phyloP scores from a whole-genome alignment of 2,888 invertebrate species.

The Tetragonula carbonaria region DNA sequence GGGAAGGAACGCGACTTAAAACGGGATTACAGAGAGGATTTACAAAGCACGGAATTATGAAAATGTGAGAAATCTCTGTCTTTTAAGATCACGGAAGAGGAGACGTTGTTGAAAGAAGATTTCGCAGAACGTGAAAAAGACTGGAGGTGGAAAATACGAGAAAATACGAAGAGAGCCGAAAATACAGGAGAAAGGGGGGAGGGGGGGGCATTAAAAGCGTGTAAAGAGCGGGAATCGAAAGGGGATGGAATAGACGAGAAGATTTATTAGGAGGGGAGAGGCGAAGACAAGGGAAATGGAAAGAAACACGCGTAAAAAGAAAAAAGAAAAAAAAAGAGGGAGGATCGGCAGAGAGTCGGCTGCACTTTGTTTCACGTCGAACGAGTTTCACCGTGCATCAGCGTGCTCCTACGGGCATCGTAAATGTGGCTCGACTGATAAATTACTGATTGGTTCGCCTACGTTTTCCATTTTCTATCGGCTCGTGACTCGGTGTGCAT shows the following conservation, averaged over 20 bases:
- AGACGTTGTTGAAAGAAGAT: neutral
- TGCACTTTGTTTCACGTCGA: slow-evolving; percentile 25
- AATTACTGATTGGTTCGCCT: slow-evolving; percentile 45
- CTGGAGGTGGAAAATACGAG: too few species aligned
- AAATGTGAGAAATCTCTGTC: neutral
- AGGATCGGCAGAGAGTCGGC: neutral
- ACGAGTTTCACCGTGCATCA: slow-evolving; percentile 35
- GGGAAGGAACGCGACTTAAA: neutral
- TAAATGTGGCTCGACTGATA: slow-evolving; percentile 54
- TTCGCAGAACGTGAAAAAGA: neutral
- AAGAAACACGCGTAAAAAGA: neutral
- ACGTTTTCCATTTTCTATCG: slow-evolving; percentile 26
- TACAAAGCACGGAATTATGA: neutral
- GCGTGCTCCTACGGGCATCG: slow-evolving; percentile 42
- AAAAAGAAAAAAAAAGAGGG: neutral
- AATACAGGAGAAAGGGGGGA: too few species aligned
- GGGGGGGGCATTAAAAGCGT: neutral
- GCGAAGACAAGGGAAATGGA: neutral
- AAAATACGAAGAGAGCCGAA: neutral
- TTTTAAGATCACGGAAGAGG: too few species aligned
- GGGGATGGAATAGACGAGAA: neutral
- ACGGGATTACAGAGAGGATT: neutral
- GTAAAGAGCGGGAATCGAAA: neutral
- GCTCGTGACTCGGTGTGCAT: slow-evolving; percentile 5
- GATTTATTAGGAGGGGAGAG: neutral